Conservation (phyloP, 2,113 vertebrate genomes). For the Rhodinocichla rosea region DNA sequence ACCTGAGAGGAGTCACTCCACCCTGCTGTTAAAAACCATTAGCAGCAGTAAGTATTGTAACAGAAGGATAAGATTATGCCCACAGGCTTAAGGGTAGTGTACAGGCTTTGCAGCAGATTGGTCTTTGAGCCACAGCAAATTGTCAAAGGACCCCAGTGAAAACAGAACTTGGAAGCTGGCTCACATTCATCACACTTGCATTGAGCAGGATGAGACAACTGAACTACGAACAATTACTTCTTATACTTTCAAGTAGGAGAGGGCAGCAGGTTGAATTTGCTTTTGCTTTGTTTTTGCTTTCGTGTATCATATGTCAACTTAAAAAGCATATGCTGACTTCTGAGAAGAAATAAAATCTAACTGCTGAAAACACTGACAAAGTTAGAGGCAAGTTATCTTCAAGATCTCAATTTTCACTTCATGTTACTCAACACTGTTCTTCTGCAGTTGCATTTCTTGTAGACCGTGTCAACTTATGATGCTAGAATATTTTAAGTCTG, state of each 20-base stretch:
- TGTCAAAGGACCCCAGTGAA: background rate
- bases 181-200: background rate
- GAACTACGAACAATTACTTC: background rate
- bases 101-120: background rate
- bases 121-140: background rate
- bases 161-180: background rate
- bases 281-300: background rate
- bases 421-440: background rate
- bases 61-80: background rate
- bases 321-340: background rate
- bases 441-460: background rate
- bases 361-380: background rate
- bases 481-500: background rate
- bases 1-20: slow-evolving; percentile 95
- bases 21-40: slow-evolving; percentile 68
- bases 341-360: background rate
- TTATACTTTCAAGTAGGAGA: background rate
- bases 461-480: background rate
- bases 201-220: background rate
- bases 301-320: background rate
- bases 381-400: background rate
- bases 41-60: background rate
- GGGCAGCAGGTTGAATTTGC: background rate
- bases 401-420: background rate
- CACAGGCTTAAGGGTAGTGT: background rate